Conservation (phyloP, 2,113 vertebrate genomes). For the Gallinago media region DNA sequence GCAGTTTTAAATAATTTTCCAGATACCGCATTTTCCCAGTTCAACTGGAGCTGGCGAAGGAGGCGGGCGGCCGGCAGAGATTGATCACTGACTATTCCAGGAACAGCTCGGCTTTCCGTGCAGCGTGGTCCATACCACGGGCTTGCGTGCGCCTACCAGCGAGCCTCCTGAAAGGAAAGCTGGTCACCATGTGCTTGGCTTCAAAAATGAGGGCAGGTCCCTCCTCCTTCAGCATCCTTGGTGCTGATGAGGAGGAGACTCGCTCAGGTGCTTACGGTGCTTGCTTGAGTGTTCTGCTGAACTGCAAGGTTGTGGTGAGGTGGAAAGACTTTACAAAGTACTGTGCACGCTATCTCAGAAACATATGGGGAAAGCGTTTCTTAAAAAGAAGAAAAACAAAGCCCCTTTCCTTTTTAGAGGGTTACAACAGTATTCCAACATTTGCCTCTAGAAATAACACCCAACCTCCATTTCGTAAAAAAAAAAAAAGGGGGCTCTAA, state of each 20-base stretch:
- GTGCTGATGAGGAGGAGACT: neutral
- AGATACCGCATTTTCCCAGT: neutral
- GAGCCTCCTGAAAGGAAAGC: neutral
- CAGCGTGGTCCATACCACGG: neutral
- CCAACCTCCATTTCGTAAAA: neutral
- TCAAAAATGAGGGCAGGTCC: neutral
- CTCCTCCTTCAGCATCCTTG: neutral
- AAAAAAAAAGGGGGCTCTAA: neutral
- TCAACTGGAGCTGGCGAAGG: neutral
- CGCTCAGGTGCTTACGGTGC: neutral
- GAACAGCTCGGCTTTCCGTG: neutral
- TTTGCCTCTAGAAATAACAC: neutral
- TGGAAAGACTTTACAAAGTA: neutral
- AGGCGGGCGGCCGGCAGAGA: neutral
- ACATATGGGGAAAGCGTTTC: neutral
- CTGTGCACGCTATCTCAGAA: neutral
- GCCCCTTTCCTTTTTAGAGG: neutral
- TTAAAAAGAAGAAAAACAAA: neutral
- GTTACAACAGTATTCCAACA: neutral
- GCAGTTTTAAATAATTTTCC: constrained; percentile 34
- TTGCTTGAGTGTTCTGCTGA: neutral
- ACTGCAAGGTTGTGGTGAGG: accelerated
- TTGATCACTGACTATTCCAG: neutral
- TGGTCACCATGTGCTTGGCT: neutral
- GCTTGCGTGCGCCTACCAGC: accelerated